Conservation (phyloP, 2,797 vertebrate genomes). For the Graptemys geographica region DNA sequence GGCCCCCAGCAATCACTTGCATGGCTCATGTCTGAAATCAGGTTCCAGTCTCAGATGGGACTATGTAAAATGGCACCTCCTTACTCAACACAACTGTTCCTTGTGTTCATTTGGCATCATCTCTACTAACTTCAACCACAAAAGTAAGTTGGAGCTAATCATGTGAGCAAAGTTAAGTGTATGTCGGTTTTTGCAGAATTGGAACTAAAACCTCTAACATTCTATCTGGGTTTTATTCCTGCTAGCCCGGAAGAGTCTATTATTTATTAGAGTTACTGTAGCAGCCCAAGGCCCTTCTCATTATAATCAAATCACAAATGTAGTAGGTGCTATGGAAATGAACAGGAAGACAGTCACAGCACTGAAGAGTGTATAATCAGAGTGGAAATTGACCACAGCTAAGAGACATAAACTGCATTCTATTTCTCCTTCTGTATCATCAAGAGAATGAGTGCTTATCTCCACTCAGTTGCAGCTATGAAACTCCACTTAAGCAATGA, state of each 20-base stretch:
- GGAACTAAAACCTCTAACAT: not conserved
- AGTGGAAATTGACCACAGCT: not conserved
- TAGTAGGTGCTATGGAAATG: not conserved
- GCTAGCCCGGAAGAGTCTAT: not conserved
- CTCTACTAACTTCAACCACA: conserved; percentile 5
- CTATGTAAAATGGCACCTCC: conserved; percentile 53
- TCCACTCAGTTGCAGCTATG: not conserved
- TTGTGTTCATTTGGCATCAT: not conserved
- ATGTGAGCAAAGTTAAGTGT: conserved; percentile 17
- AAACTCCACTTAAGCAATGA: not conserved
- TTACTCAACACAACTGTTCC: conserved; percentile 55
- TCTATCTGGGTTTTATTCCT: conserved; percentile 12
- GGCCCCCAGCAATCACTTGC: conserved; percentile 63
- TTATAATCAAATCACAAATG: not conserved
- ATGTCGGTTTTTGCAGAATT: not conserved
- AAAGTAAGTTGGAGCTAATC: not conserved
- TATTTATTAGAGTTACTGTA: conserved; percentile 41
- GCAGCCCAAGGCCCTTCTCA: conserved; percentile 23
- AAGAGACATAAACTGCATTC: not conserved
- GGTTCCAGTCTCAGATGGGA: conserved; percentile 70
- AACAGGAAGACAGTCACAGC: not conserved
- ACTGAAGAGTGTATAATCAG: not conserved
- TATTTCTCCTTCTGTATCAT: not conserved
- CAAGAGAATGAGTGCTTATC: not conserved
- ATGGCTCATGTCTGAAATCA: conserved; percentile 70